These are phyloP conservation scores for Bovichtus variegatus DNA, from an alignment of 2,797 vertebrate genomes.

Conservation along the genomic window DNA sequence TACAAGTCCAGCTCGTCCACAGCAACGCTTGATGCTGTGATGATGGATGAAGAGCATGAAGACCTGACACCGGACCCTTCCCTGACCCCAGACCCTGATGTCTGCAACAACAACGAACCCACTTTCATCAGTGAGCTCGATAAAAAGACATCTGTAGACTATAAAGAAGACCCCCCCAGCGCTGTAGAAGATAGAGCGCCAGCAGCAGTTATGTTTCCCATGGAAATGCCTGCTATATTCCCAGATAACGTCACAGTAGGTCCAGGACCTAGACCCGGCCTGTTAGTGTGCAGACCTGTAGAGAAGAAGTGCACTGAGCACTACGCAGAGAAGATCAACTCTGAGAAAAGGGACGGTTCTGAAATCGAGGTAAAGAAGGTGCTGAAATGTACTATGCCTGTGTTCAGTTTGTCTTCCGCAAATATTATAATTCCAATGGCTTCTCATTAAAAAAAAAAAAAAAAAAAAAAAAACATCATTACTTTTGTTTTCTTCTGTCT, in stretches of 20 bases:
- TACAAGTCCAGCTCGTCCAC: slow-evolving; percentile 85
- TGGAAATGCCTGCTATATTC: slow-evolving; percentile 93
- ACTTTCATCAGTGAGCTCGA: slow-evolving; percentile 68
- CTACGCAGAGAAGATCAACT: slow-evolving; percentile 64
- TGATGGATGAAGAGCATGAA: slow-evolving; percentile 83
- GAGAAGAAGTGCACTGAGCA: slow-evolving; percentile 84
- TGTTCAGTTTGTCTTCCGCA: not conserved
- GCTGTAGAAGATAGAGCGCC: slow-evolving; percentile 73
- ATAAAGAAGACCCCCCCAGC: slow-evolving; percentile 78
- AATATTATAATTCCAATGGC: not conserved
- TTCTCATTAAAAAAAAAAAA: not conserved
- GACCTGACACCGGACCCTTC: slow-evolving; percentile 71
- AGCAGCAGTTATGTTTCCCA: slow-evolving; percentile 94
- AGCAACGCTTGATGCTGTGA: slow-evolving; percentile 46
- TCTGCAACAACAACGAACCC: slow-evolving; percentile 78
- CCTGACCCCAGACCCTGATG: slow-evolving; percentile 73
- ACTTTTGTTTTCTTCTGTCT: slow-evolving; percentile 1
- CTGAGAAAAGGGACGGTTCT: slow-evolving; percentile 70
- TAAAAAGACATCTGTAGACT: slow-evolving; percentile 58
- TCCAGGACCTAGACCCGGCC: slow-evolving; percentile 85
- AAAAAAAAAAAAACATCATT: not conserved
- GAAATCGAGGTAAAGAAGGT: slow-evolving; percentile 76
- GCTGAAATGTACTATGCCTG: not conserved
- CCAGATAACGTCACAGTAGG: slow-evolving; percentile 84
- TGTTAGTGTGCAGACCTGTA: slow-evolving; percentile 82